Base-by-base conservation (phyloP, 2,888 invertebrate species). In the Eudemis profundana region DNA sequence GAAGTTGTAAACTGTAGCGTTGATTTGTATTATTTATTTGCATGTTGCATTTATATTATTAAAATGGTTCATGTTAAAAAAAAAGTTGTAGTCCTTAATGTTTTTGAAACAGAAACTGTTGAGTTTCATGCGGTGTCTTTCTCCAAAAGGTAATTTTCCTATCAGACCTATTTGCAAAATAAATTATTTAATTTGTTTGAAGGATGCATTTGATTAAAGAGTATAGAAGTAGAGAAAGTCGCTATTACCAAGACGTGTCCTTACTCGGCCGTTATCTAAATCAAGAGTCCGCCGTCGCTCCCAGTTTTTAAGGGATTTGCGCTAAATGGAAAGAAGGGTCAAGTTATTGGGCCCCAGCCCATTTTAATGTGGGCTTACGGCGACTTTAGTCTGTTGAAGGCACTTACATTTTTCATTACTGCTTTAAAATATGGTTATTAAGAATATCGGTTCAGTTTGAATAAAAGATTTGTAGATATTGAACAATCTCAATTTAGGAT, bases 251-350 rank as follows among this genome's bases (percentile, higher is more conserved):
- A 29, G 14, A 61, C 67, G 62, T 54, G 44, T 2, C 63, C 38
- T 57, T 61, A 62, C 36, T 15, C 46, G 47, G 40, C 42, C 61
- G 68, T 67, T 67, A 67, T 69, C 53, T 68, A 69, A 68, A 62
- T 61, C 65, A 63, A 60, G 68, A 54, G 56, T 38, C 47, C 38
- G 27, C 49, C 59, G 57, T 44, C 17, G 50, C 65, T 57, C 57
- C 38, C 61, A 65, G 66, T 62, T 57, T 64, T 64, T 64, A 64
- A 64, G 57, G 57, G 64, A 50, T 64, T 64, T 64, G 50, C 50
- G 50, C 64, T 57, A 64, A 64, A 64, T 57, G 57, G 36, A 50
- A 36, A 42, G 63, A 56, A 57, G 57, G 57, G 64, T 57, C 57
- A 64, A 64, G 56, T 44, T 57, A 64, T 57, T 44, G 50, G 57